These are phyloP conservation scores for Blennius ocellaris DNA, from an alignment of 2,113 vertebrate genomes.

Conservation along the genomic window DNA sequence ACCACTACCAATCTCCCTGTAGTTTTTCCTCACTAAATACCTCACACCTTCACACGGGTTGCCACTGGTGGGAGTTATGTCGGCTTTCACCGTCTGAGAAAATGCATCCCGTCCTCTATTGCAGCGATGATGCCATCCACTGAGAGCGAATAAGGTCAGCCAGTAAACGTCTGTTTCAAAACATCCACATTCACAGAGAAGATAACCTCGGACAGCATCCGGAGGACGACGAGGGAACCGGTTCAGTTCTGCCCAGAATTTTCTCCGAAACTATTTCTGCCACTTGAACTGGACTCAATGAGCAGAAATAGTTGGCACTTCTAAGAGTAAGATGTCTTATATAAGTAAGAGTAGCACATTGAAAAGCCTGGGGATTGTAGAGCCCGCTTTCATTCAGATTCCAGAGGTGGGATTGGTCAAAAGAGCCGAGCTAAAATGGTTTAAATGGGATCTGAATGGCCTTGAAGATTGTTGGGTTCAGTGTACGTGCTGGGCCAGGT, in stretches of 20 bases:
- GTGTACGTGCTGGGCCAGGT: background rate
- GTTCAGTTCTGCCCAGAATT: background rate
- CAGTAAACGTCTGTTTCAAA: background rate
- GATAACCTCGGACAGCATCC: background rate
- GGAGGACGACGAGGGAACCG: background rate
- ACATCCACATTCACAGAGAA: background rate
- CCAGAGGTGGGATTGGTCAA: constrained; percentile 13
- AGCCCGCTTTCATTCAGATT: constrained; percentile 23
- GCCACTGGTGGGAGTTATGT: background rate
- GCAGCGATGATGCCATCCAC: background rate
- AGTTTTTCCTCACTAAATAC: background rate
- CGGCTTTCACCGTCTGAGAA: background rate
- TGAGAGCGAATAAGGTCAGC: background rate
- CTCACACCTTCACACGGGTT: background rate
- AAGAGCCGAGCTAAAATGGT: constrained; percentile 29
- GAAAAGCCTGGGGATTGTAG: no score
- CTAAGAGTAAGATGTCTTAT: constrained; percentile 17
- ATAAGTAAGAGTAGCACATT: constrained; percentile 41
- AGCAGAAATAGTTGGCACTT: background rate
- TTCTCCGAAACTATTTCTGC: background rate
- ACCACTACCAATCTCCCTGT: background rate
- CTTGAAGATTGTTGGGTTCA: constrained; percentile 9
- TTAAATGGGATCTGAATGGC: constrained; percentile 41
- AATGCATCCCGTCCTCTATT: background rate
- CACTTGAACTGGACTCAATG: rapidly evolving